These are phyloP conservation scores for Trematomus loennbergii DNA, from an alignment of 2,113 vertebrate genomes.

Conservation along the genomic window DNA sequence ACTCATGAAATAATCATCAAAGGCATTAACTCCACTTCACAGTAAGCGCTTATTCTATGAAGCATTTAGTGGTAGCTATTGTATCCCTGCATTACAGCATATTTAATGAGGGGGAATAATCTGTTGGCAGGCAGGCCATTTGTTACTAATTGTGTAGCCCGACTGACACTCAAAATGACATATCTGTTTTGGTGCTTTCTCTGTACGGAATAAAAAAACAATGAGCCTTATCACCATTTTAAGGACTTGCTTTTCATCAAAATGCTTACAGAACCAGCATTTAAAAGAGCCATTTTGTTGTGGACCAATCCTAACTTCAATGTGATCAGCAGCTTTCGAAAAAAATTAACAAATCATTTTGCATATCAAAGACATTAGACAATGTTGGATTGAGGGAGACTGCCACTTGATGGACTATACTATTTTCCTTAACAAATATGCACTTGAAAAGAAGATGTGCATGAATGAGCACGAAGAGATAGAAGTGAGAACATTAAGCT, in stretches of 20 bases:
- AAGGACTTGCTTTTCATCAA: constrained; percentile 30
- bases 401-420: constrained; percentile 2
- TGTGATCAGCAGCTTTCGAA: constrained; percentile 21
- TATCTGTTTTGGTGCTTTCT: constrained; percentile 39
- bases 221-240: constrained; percentile 21
- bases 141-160: constrained; percentile 35
- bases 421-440: background rate
- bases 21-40: constrained; percentile 72
- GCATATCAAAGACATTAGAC: constrained; percentile 36
- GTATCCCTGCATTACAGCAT: constrained; percentile 51
- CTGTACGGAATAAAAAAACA: constrained; percentile 39
- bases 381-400: background rate
- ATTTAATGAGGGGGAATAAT: constrained; percentile 55
- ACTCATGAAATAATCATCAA: constrained; percentile 77
- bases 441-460: constrained; percentile 1
- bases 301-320: constrained; percentile 28
- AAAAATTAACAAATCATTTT: constrained; percentile 13
- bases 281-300: constrained; percentile 16
- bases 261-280: constrained; percentile 28
- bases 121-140: constrained; percentile 49
- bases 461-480: background rate
- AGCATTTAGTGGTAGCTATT: constrained; percentile 63
- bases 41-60: constrained; percentile 66
- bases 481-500: background rate
- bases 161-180: constrained; percentile 38